Conservation (phyloP, 53 echinoderm and acorn worm species). For the Pentamera pediparva region DNA sequence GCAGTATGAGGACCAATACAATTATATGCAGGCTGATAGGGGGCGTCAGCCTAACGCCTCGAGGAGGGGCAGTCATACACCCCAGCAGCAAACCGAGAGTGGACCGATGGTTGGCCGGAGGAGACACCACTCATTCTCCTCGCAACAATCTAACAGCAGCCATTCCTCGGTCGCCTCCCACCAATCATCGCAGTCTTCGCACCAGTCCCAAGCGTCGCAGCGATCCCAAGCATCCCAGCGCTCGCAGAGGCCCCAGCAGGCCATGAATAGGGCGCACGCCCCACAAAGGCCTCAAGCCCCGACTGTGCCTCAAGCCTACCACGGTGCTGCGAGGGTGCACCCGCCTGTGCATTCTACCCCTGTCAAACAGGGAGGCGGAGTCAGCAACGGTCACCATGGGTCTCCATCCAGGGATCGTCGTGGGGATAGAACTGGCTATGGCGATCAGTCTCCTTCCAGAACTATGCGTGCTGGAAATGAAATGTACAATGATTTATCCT, state of each 20-base stretch:
- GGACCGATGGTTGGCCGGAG: slow-evolving; percentile 5
- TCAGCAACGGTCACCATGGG: too few relatives aligned
- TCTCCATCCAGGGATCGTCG: too few relatives aligned
- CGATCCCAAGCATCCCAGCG: slow-evolving; percentile 1
- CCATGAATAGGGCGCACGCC: neutral
- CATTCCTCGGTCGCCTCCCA: slow-evolving; percentile 75
- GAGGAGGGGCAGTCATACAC: slow-evolving; percentile 24
- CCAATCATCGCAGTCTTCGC: slow-evolving; percentile 45
- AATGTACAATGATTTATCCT: too few relatives aligned
- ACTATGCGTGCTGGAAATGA: too few relatives aligned
- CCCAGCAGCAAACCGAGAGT: neutral
- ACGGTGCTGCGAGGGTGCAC: neutral
- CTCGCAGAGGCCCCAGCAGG: neutral
- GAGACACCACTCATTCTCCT: slow-evolving; percentile 79
- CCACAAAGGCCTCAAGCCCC: too few relatives aligned
- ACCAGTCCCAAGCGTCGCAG: slow-evolving; percentile 31
- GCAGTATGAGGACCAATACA: slow-evolving; percentile 8
- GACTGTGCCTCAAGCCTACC: too few relatives aligned
- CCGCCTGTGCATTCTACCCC: slow-evolving; percentile 50
- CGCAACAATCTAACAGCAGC: slow-evolving; percentile 85
- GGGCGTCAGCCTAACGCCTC: slow-evolving; percentile 6
- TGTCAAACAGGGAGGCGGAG: too few relatives aligned
- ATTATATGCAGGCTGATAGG: slow-evolving; percentile 1
- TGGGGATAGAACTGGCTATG: too few relatives aligned
- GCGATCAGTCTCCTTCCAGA: too few relatives aligned